Evolutionary conservation across 2,797 vertebrate genomes (phyloP).

Genomic region (Cichlasoma orientale): DNA sequence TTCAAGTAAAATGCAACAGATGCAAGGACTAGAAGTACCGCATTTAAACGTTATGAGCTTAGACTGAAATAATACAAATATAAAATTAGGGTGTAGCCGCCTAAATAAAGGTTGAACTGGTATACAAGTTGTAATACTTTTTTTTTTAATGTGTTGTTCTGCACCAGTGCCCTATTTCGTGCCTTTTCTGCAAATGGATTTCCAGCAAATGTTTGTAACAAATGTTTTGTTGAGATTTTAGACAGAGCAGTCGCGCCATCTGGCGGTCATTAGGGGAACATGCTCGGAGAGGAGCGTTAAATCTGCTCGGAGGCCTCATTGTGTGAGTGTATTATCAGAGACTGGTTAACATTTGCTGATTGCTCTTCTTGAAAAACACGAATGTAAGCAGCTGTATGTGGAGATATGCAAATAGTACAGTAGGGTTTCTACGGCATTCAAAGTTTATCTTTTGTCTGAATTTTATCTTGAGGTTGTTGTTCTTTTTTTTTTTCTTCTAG

Average conservation of each 20-base stretch:
- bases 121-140: neutral
- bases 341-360: neutral
- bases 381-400: neutral
- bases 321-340: neutral
- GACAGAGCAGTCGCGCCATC: conserved; percentile 43
- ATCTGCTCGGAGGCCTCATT: neutral
- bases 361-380: neutral
- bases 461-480: neutral
- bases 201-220: neutral
- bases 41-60: too few species aligned
- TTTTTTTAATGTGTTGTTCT: neutral
- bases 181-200: neutral
- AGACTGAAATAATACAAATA: neutral
- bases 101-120: neutral
- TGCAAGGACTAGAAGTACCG: neutral
- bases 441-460: neutral
- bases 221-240: neutral
- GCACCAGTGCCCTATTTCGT: neutral
- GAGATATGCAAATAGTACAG: neutral
- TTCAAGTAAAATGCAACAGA: neutral
- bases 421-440: neutral
- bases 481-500: neutral
- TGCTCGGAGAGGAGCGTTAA: neutral
- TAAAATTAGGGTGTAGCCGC: neutral
- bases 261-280: conserved; percentile 22